These are phyloP conservation scores for Nesoenas mayeri DNA, from an alignment of 2,113 vertebrate genomes.

Conservation along the genomic window DNA sequence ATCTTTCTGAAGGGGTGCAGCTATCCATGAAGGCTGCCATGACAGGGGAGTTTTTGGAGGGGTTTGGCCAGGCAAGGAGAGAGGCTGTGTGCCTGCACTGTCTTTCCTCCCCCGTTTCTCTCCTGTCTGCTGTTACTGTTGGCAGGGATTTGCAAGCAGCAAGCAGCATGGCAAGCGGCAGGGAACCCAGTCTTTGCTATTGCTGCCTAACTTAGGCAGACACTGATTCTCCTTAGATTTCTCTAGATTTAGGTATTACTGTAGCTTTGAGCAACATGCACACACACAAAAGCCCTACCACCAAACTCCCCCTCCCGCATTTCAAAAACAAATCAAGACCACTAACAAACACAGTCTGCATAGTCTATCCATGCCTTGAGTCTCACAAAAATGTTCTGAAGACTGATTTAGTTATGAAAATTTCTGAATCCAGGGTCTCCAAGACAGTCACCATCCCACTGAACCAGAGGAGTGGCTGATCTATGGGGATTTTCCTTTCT, in stretches of 20 bases:
- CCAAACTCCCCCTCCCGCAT: not conserved
- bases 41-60: not conserved
- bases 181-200: not conserved
- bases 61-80: not conserved
- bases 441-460: not conserved
- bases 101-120: not conserved
- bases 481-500: not conserved
- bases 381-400: not conserved
- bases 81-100: not conserved
- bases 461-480: not conserved
- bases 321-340: not conserved
- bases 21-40: fast-evolving
- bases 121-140: not conserved
- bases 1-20: not conserved
- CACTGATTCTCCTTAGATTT: not conserved
- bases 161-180: not conserved
- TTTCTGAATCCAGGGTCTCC: not conserved
- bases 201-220: not conserved
- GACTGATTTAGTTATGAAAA: not conserved
- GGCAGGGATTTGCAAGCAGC: not conserved
- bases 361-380: not conserved
- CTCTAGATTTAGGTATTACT: not conserved
- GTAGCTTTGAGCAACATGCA: not conserved
- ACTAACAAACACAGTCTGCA: not conserved
- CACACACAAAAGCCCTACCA: not conserved